Evolutionary conservation across 2,888 invertebrate genomes (phyloP), one percentile per base, ranked within the genome.

Genomic region (Caenorhabditis sp.): DNA sequence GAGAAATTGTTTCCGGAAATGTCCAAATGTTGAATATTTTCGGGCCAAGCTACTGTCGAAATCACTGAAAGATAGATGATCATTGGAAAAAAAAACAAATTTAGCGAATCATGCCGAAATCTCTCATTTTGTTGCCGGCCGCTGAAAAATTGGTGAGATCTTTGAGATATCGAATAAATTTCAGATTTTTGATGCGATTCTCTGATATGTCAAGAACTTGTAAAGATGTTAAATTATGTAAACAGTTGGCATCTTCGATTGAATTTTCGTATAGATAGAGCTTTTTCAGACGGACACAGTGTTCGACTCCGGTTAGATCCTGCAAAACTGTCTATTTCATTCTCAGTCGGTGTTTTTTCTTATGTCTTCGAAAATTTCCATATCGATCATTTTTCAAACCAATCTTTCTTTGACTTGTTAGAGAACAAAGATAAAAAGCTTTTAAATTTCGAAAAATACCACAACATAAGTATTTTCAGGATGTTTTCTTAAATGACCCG

Each of bases 211-310:
- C 78, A 21, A 85, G 69, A 31, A 71, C 60, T 24, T 84, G 81
- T 10, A 85, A 67, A 6, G 58, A 36, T 0, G 61, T 70, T 10
- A 85, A 68, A 1, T 55, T 55, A 8, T 68, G 49, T 0, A 85
- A 27, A 19, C 66, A 70, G 5, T 24, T 36, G 8, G 75, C 82
- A 50, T 79, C 70, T 58, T 81, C 78, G 12, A 85, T 84, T 37
- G 69, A 62, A 65, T 83, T 83, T 19, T 85, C 84, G 58, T 82
- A 85, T 6, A 85, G 69, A 55, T 76, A 85, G 1, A 85, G 50
- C 24, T 78, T 77, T 61, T 79, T 80, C 37, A 85, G 64, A 5
- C 71, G 51, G 17, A 72, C 64, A 58, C 85, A 85, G 6, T 61
- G 43, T 26, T 85, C 85, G 6, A 85, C 60, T 8, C 85, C 85